A percentile compares a stretch with the other conserved stretches of the same genome.
Evolutionary conservation across 2,888 invertebrate species (phyloP).

Genomic region (Apeira syringaria): DNA sequence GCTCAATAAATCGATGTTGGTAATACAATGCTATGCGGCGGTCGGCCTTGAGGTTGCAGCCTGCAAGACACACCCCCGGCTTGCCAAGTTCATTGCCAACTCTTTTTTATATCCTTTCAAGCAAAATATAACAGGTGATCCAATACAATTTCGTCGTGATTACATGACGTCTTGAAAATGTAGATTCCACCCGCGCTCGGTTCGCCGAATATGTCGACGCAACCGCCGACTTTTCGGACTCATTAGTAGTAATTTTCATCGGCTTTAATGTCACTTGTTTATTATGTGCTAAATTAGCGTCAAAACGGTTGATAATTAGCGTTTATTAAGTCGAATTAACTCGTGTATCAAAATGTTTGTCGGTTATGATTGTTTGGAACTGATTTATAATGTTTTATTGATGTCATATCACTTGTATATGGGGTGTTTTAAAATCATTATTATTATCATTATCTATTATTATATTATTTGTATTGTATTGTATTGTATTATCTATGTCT

Average conservation of each 20-base stretch:
- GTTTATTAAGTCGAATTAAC: conserved; percentile 11
- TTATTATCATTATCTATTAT: too few species aligned
- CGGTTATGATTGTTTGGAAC: conserved; percentile 1
- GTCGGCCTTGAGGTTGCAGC: conserved; percentile 74
- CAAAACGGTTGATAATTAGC: conserved; percentile 23
- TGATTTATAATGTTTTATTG: neutral
- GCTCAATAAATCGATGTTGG: conserved; percentile 80
- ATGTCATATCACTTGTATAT: too few species aligned
- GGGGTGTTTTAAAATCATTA: too few species aligned
- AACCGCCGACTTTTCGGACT: conserved; percentile 19
- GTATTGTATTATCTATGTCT: too few species aligned
- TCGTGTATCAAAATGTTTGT: conserved; percentile 2
- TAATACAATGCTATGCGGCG: conserved; percentile 72
- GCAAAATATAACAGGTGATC: conserved; percentile 38
- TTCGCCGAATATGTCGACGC: conserved; percentile 25
- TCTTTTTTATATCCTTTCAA: conserved; percentile 43
- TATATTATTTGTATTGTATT: too few species aligned
- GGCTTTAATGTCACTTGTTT: conserved; percentile 21
- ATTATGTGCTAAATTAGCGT: conserved; percentile 26
- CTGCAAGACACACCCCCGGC: conserved; percentile 78
- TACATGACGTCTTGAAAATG: conserved; percentile 16
- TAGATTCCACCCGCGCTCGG: conserved; percentile 20
- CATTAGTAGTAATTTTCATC: conserved; percentile 22
- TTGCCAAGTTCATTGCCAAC: conserved; percentile 79
- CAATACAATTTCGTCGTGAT: conserved; percentile 21